phyloP scores from a whole-genome alignment of 2,888 invertebrate genomes.

The Aquatica leii region DNA sequence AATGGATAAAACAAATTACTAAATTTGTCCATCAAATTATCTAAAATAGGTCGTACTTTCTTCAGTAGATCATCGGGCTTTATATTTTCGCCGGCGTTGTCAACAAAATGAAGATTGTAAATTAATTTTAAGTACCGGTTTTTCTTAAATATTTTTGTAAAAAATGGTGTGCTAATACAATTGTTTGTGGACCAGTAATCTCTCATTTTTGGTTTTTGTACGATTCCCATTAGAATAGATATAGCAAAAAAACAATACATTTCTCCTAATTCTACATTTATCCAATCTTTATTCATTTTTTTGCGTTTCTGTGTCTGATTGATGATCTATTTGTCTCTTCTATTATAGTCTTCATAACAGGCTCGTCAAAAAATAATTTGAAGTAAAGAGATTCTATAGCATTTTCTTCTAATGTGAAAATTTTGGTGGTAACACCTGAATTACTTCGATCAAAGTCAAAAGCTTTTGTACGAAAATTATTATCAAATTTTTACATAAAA shows the following conservation, averaged over 20 bases:
- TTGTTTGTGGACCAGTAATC: conserved; percentile 2
- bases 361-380: conserved; percentile 1
- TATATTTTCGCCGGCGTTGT: background rate
- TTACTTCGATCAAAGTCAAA: conserved; percentile 3
- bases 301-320: background rate
- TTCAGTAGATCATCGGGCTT: background rate
- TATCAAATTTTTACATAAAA: conserved; percentile 1
- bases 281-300: background rate
- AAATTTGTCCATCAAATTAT: background rate
- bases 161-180: background rate
- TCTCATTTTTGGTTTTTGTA: background rate
- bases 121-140: background rate
- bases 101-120: conserved; percentile 3
- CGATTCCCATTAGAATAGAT: background rate
- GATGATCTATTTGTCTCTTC: background rate
- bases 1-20: too few species aligned
- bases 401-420: background rate
- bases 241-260: background rate
- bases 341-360: conserved; percentile 1
- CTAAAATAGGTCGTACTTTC: background rate
- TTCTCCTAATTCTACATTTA: conserved; percentile 1
- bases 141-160: background rate
- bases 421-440: background rate
- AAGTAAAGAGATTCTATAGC: background rate
- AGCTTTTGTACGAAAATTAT: too few species aligned